Percentiles rank a stretch among this genome's conserved stretches.
Evolutionary conservation across 2,888 invertebrate genomes (phyloP).

Genomic region (Sphaeridia pumilis): DNA sequence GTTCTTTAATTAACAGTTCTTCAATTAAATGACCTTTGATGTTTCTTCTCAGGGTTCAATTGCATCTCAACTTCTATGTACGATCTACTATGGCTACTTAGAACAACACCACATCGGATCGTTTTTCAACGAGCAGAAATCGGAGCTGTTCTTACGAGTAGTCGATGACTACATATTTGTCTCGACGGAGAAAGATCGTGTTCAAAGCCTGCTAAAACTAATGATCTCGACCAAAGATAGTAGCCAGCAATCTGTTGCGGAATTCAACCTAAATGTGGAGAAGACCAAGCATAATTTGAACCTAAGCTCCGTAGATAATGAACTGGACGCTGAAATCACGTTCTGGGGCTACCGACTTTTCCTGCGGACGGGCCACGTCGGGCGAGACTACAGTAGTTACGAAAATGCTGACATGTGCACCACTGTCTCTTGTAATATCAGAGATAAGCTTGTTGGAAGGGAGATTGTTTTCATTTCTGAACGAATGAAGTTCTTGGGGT

Average conservation of each 20-base stretch:
- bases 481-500: conserved; percentile 17
- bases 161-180: conserved; percentile 32
- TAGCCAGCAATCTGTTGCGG: not conserved
- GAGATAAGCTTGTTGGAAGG: conserved; percentile 11
- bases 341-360: conserved; percentile 30
- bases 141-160: conserved; percentile 22
- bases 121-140: conserved; percentile 9
- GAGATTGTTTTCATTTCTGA: conserved; percentile 20
- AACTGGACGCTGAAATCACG: conserved; percentile 5
- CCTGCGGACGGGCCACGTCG: conserved; percentile 23
- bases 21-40: not conserved
- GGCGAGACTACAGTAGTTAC: conserved; percentile 24
- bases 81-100: conserved; percentile 29
- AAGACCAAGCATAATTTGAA: not conserved
- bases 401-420: conserved; percentile 19
- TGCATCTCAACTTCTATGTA: conserved; percentile 24
- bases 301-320: no score
- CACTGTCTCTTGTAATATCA: conserved; percentile 18
- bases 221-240: not conserved
- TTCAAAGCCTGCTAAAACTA: not conserved
- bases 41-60: conserved; percentile 24
- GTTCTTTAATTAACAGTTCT: not conserved
- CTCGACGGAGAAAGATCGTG: conserved; percentile 7
- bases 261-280: not conserved
- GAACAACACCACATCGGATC: conserved; percentile 17